These are phyloP conservation scores for Lydus trimaculatus DNA, from an alignment of 2,888 invertebrate species.

Conservation along the genomic window DNA sequence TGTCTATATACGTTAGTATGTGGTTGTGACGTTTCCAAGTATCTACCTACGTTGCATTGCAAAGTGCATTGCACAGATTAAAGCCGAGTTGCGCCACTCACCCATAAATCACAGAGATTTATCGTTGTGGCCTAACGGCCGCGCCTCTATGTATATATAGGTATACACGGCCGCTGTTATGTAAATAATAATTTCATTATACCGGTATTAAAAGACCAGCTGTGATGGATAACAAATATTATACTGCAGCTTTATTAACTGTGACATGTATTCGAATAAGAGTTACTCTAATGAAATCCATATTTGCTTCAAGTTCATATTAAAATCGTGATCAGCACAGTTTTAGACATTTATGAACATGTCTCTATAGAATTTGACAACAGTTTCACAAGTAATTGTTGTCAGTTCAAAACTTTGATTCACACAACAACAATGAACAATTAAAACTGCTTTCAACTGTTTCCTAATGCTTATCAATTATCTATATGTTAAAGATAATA, in stretches of 20 bases:
- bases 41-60: conserved; percentile 29
- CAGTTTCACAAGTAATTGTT: too few species aligned
- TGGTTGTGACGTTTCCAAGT: conserved; percentile 29
- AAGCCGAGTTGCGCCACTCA: conserved; percentile 43
- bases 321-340: too few species aligned
- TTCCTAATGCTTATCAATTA: background rate
- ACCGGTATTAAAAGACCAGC: conserved; percentile 48
- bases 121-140: conserved; percentile 44
- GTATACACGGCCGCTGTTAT: conserved; percentile 44
- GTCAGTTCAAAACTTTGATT: too few species aligned
- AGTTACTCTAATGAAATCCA: conserved; percentile 24
- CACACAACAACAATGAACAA: too few species aligned
- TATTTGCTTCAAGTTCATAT: conserved; percentile 14
- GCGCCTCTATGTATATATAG: conserved; percentile 44
- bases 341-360: too few species aligned
- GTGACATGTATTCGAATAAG: conserved; percentile 26
- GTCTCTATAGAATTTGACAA: too few species aligned
- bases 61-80: conserved; percentile 50
- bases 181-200: conserved; percentile 53
- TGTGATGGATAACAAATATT: conserved; percentile 46
- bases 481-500: background rate
- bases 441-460: background rate
- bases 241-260: conserved; percentile 41
- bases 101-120: conserved; percentile 50
- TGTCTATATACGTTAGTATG: background rate